Evolutionary conservation across 2,797 vertebrate species (phyloP), one percentile per base, ranked within the genome.

Genomic region (Parambassis ranga): DNA sequence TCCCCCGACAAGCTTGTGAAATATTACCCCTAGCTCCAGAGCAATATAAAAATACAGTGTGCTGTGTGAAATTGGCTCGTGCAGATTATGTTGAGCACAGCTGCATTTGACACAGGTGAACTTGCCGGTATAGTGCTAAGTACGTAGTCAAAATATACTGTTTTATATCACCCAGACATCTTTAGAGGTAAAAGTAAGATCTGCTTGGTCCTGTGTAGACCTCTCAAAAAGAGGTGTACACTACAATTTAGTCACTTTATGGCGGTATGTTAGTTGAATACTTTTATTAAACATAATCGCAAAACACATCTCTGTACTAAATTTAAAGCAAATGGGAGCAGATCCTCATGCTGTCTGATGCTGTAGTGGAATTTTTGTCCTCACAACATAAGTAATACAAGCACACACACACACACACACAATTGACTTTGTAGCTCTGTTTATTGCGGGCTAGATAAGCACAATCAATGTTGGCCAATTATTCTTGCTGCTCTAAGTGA

Each of bases 381-480:
- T 59, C 35, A 7, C 26, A 38, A 8, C 6, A 51, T 26, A 36
- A 37, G 26, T 30, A 38, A 59, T 22, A 39, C 5, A 10, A 2
- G 19, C 2, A 44, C 31, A 52, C 10, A 30, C 44, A 24, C 33
- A 18, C 9, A 30, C 10, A 42, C 24, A 39, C 4, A 65, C 31
- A 47, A 27, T 42, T 32, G 35, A 57, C 59, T 65, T 46, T 69
- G 65, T 55, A 41, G 52, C 43, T 44, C 60, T 63, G 63, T 78
- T 74, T 67, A 83, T 69, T 66, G 69, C 74, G 46, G 41, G 43
- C 53, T 65, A 82, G 78, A 86, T 86, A 83, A 87, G 61, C 75
- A 73, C 72, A 91, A 89, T 89, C 85, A 87, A 87, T 89, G 83
- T 68, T 33, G 31, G 31, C 33, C 81, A 84, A 83, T 88, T 84